Conservation (phyloP, 2,888 invertebrate species). For the Euzetes globulus region DNA sequence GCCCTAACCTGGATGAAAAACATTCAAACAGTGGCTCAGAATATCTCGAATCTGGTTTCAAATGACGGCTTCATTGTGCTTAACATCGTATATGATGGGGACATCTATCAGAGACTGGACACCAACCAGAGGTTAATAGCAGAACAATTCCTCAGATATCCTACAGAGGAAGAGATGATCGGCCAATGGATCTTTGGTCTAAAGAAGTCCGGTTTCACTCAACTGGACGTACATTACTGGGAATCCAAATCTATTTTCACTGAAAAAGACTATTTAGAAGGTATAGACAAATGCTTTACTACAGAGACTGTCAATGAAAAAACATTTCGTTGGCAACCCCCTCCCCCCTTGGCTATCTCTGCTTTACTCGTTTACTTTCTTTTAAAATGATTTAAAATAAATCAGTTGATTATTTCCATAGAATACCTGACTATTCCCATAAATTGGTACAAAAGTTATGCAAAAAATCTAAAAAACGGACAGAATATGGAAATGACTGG, state of each 20-base stretch:
- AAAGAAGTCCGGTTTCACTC: neutral
- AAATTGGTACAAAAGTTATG: slow-evolving; percentile 29
- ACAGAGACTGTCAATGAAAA: no score
- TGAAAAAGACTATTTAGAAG: slow-evolving; percentile 1
- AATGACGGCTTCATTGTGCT: slow-evolving; percentile 13
- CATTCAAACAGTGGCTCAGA: slow-evolving; percentile 1
- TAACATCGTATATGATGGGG: slow-evolving; percentile 31
- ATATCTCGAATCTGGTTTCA: slow-evolving; percentile 1
- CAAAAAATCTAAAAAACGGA: neutral
- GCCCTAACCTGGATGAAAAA: slow-evolving; percentile 26
- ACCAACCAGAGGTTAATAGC: neutral
- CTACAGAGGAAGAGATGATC: slow-evolving; percentile 13
- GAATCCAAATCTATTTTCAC: neutral
- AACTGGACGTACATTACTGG: neutral
- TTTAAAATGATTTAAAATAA: neutral
- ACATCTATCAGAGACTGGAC: slow-evolving; percentile 2
- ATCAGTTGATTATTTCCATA: neutral
- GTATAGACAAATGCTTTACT: neutral
- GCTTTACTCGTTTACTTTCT: no score
- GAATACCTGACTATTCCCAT: slow-evolving; percentile 32
- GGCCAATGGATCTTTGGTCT: neutral
- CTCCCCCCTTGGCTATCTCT: no score
- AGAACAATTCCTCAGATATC: slow-evolving; percentile 1
- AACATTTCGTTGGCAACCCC: no score
- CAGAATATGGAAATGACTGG: neutral